These are phyloP conservation scores for Drosophila willistoni DNA, from an alignment of 1,140 invertebrate genomes.

Conservation along the genomic window DNA sequence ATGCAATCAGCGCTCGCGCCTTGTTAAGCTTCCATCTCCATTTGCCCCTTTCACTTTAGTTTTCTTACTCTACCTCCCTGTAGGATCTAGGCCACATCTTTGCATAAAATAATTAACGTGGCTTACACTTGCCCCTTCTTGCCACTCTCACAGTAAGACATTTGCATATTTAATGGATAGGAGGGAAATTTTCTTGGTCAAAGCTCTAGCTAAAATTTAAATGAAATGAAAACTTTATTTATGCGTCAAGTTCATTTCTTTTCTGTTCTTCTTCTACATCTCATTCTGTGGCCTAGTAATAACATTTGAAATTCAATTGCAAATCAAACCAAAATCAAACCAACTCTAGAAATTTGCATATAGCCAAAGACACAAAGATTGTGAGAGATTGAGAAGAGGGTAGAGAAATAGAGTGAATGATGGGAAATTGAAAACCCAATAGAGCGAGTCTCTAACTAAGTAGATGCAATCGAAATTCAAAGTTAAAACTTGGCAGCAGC, in stretches of 20 bases:
- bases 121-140: conserved; percentile 53
- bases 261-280: not conserved
- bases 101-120: conserved; percentile 73
- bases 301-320: conserved; percentile 39
- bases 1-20: conserved; percentile 17
- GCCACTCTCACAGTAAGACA: conserved; percentile 6
- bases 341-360: conserved; percentile 34
- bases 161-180: conserved; percentile 71
- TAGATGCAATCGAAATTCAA: conserved; percentile 46
- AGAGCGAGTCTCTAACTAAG: conserved; percentile 3
- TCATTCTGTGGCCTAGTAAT: conserved; percentile 32
- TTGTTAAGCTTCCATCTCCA: conserved; percentile 8
- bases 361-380: not conserved
- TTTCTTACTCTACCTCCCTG: not conserved
- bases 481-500: conserved; percentile 21
- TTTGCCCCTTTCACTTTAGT: not conserved
- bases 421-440: conserved; percentile 8
- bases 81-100: conserved; percentile 24
- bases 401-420: not conserved
- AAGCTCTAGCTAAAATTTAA: conserved; percentile 29
- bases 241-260: conserved; percentile 30
- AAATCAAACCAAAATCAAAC: conserved; percentile 7
- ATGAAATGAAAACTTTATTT: conserved; percentile 48
- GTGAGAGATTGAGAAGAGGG: not conserved
- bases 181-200: not conserved